These are phyloP conservation scores for Callorhinus ursinus DNA, from an alignment of 2,113 vertebrate species.

Conservation along the genomic window DNA sequence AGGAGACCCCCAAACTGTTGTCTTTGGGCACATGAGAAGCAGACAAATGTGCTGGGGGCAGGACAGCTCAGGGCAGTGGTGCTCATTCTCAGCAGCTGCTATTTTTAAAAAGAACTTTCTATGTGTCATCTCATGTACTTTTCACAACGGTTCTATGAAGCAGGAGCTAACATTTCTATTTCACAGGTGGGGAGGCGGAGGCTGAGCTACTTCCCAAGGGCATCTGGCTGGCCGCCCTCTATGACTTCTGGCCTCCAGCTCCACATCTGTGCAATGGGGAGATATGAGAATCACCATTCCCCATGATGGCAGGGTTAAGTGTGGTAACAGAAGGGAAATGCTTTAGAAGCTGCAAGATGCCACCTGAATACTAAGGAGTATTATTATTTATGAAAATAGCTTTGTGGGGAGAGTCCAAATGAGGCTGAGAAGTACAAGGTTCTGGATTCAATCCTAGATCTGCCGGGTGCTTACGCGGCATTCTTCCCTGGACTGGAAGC, in stretches of 20 bases:
- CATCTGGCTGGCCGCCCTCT: background rate
- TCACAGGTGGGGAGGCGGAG: background rate
- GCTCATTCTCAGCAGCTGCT: background rate
- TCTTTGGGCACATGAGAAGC: background rate
- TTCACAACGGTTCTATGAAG: background rate
- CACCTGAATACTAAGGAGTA: constrained; percentile 1
- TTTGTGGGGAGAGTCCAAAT: background rate
- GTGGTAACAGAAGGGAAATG: constrained; percentile 20
- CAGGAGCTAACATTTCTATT: background rate
- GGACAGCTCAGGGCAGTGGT: background rate
- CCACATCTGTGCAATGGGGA: background rate
- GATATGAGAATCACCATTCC: background rate
- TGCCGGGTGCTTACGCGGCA: background rate
- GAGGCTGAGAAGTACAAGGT: background rate
- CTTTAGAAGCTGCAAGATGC: constrained; percentile 38
- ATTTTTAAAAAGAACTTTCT: background rate
- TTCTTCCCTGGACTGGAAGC: background rate
- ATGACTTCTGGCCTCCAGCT: background rate
- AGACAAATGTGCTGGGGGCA: background rate
- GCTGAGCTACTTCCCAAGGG: background rate
- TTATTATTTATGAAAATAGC: constrained; percentile 66
- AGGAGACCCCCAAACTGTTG: background rate
- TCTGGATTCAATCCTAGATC: constrained; percentile 39
- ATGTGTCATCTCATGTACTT: background rate
- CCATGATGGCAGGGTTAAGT: constrained; percentile 15